A percentile compares a stretch with the other conserved stretches of the same genome.
Evolutionary conservation across 2,113 vertebrate genomes (phyloP).

Genomic region (Psittacara wagleri): DNA sequence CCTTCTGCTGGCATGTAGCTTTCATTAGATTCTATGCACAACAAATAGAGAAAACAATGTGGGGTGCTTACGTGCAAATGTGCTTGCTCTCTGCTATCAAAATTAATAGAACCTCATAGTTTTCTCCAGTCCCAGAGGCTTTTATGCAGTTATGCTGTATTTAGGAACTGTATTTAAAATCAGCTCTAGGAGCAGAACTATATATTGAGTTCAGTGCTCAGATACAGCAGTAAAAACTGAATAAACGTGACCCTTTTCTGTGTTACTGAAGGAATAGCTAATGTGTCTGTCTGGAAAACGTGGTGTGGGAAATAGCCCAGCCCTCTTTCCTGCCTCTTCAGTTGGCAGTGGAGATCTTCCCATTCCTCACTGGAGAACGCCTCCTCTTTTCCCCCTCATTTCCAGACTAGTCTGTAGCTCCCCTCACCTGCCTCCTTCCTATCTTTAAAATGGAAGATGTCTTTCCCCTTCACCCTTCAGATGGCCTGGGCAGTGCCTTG

Average conservation of each 20-base stretch:
- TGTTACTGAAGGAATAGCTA: neutral
- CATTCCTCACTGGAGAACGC: neutral
- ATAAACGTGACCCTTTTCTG: neutral
- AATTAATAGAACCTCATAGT: neutral
- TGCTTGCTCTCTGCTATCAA: neutral
- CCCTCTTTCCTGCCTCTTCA: neutral
- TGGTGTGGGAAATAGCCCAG: neutral
- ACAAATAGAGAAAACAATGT: neutral
- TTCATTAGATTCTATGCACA: neutral
- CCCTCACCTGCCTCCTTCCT: neutral
- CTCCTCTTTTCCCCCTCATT: neutral
- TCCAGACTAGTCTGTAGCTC: neutral
- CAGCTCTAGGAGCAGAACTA: neutral
- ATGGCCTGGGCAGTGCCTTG: accelerated
- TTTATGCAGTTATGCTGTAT: neutral
- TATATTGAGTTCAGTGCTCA: neutral
- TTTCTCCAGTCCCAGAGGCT: neutral
- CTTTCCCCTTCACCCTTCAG: neutral
- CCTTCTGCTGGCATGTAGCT: neutral
- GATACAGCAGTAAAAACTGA: neutral
- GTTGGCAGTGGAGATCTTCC: neutral
- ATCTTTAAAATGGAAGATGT: neutral
- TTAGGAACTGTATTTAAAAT: neutral
- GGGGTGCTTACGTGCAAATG: accelerated
- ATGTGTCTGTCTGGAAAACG: neutral